Percentiles rank a stretch among this genome's conserved stretches.
Conservation (phyloP, 53 echinoderm and acorn worm genomes). For the Actinopyga echinites region DNA sequence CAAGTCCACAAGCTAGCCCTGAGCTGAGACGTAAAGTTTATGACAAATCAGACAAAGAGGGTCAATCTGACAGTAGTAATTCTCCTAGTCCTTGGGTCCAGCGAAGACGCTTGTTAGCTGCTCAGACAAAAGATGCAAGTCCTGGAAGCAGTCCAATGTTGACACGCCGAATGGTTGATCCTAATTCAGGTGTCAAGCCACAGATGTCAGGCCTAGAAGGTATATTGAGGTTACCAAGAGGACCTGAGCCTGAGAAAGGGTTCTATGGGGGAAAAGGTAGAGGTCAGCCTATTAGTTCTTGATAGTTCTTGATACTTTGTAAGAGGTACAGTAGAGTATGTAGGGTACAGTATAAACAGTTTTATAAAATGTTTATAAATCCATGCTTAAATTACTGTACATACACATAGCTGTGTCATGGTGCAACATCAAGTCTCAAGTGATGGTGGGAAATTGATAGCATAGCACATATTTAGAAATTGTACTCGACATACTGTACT, state of each 20-base stretch:
- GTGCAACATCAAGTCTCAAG: too few relatives aligned
- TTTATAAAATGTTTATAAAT: too few relatives aligned
- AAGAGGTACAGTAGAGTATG: too few relatives aligned
- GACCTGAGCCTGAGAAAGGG: constrained; percentile 67
- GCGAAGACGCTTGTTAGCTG: constrained; percentile 69
- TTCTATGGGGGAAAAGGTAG: constrained; percentile 79
- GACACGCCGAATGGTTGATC: constrained; percentile 60
- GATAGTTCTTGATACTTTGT: too few relatives aligned
- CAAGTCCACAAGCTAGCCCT: constrained; percentile 83
- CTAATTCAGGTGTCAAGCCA: constrained; percentile 37
- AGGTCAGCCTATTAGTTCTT: constrained; percentile 47
- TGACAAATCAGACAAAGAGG: constrained; percentile 63
- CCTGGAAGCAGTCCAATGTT: constrained; percentile 79
- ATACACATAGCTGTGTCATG: too few relatives aligned
- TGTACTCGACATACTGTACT: too few relatives aligned
- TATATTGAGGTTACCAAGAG: constrained; percentile 61
- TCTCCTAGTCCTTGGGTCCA: constrained; percentile 88
- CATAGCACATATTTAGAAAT: too few relatives aligned
- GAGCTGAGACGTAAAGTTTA: constrained; percentile 70
- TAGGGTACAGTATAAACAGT: too few relatives aligned
- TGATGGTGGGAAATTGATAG: too few relatives aligned
- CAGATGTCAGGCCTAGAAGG: constrained; percentile 57
- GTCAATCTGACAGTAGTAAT: constrained; percentile 73
- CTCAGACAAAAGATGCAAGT: constrained; percentile 59
- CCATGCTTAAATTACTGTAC: too few relatives aligned